phyloP scores from a whole-genome alignment of 1,140 invertebrate genomes.

The Heterodera carotae region DNA sequence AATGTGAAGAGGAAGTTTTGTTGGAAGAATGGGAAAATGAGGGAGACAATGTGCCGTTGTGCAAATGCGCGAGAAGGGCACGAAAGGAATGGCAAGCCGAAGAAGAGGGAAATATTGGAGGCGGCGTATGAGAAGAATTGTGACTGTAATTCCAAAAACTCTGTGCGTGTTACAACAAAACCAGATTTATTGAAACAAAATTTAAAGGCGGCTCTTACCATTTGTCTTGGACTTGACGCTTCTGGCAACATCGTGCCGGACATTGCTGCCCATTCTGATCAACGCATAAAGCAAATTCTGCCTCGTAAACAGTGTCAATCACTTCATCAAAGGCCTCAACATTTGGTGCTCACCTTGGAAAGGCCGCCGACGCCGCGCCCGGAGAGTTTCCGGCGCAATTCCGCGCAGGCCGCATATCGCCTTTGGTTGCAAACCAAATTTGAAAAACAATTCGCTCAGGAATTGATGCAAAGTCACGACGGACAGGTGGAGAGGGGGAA shows the following conservation, averaged over 20 bases:
- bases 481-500: constrained; percentile 11
- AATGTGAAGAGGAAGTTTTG: neutral
- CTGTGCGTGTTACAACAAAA: no score
- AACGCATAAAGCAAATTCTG: no score
- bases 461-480: constrained; percentile 20
- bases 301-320: neutral
- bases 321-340: neutral
- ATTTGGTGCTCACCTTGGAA: constrained; percentile 28
- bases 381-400: constrained; percentile 41
- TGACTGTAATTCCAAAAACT: neutral
- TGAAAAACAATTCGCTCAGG: constrained; percentile 35
- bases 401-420: constrained; percentile 33
- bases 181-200: neutral
- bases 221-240: neutral
- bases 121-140: neutral
- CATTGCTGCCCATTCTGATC: no score
- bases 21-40: neutral
- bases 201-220: neutral
- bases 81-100: neutral
- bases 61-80: neutral
- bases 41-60: neutral
- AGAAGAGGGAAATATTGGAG: neutral
- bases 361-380: constrained; percentile 37
- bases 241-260: neutral
- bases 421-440: constrained; percentile 39